Conservation (phyloP, 2,113 vertebrate genomes). For the Lanius ludovicianus region DNA sequence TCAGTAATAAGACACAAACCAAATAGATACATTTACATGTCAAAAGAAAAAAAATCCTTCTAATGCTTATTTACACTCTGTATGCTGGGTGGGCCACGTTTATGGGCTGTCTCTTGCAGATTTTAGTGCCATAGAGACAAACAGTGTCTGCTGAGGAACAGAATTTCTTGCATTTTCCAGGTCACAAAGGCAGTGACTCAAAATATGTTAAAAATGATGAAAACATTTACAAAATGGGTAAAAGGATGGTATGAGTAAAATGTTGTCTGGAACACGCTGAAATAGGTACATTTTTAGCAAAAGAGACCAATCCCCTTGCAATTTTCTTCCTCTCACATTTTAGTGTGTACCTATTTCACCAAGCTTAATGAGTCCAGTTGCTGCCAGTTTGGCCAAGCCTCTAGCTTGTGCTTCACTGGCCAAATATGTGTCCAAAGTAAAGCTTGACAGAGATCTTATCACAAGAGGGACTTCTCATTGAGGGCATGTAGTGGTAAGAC, state of each 20-base stretch:
- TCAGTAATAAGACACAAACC: neutral
- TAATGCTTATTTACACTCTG: neutral
- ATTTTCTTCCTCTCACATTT: neutral
- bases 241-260: neutral
- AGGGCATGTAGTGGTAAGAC: no score
- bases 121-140: neutral
- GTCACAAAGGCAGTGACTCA: slow-evolving; percentile 41
- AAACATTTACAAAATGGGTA: neutral
- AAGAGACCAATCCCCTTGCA: neutral
- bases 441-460: neutral
- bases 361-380: neutral
- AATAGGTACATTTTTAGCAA: neutral
- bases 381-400: neutral
- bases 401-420: neutral
- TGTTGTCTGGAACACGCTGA: neutral
- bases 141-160: slow-evolving; percentile 1
- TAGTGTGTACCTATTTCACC: neutral
- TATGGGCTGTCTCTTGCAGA: neutral
- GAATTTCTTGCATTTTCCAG: slow-evolving; percentile 51
- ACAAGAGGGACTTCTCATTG: neutral
- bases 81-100: accelerated
- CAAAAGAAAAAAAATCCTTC: neutral
- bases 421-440: neutral
- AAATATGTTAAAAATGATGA: slow-evolving; percentile 28
- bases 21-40: neutral